Evolutionary conservation across 2,888 invertebrate genomes (phyloP).

Genomic region (Drosophila siamana): DNA sequence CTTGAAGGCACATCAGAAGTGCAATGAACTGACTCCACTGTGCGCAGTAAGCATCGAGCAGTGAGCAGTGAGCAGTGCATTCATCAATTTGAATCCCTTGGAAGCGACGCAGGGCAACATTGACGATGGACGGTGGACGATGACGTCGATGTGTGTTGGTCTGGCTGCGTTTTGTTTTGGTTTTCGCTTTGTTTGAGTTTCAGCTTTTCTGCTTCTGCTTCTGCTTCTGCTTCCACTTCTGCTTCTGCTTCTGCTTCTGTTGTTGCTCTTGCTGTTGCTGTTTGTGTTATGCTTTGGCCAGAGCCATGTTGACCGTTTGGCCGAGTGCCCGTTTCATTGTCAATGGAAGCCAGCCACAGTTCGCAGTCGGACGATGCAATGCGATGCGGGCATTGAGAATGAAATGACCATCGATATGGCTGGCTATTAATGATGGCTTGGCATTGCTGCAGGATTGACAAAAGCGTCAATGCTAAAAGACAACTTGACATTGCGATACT

Average conservation of each 20-base stretch:
- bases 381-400: slow-evolving; percentile 19
- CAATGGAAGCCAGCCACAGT: slow-evolving; percentile 48
- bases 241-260: neutral
- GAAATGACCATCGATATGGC: slow-evolving; percentile 52
- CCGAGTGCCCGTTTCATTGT: slow-evolving; percentile 43
- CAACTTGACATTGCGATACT: slow-evolving; percentile 9
- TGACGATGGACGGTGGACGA: slow-evolving; percentile 10
- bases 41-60: too few species aligned
- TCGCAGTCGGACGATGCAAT: neutral
- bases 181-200: neutral
- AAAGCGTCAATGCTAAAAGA: slow-evolving; percentile 33
- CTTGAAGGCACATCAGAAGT: too few species aligned
- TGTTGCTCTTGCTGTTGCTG: neutral
- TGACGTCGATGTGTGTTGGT: neutral
- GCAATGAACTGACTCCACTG: slow-evolving; percentile 10
- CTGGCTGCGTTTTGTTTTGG: slow-evolving; percentile 7
- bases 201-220: too few species aligned
- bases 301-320: slow-evolving; percentile 40
- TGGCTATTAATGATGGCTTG: slow-evolving; percentile 46
- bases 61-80: slow-evolving; percentile 36
- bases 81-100: slow-evolving; percentile 38
- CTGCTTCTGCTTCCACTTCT: neutral
- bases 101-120: slow-evolving; percentile 24
- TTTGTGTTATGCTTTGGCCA: slow-evolving; percentile 19
- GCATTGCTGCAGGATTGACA: slow-evolving; percentile 53